phyloP scores from a whole-genome alignment of 2,888 invertebrate species.

The Lomographa bimaculata region DNA sequence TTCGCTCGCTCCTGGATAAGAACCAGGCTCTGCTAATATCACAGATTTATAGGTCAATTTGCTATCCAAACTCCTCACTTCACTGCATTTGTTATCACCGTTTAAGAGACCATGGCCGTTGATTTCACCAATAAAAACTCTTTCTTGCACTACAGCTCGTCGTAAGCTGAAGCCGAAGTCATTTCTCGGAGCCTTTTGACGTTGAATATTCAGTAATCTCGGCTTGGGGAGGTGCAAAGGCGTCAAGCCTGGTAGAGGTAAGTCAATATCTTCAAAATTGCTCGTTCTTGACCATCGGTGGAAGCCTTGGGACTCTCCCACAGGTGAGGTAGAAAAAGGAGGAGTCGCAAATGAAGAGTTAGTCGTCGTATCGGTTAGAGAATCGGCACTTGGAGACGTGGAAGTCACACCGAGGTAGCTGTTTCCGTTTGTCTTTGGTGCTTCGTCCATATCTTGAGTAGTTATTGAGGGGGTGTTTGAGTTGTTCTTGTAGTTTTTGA shows the following conservation, averaged over 20 bases:
- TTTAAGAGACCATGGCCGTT: conserved; percentile 64
- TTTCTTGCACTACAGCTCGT: conserved; percentile 92
- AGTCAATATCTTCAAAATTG: conserved; percentile 88
- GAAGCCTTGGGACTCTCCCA: conserved; percentile 93
- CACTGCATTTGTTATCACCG: conserved; percentile 67
- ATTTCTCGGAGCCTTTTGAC: conserved; percentile 92
- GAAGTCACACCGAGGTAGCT: conserved; percentile 87
- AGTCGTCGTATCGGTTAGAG: conserved; percentile 91
- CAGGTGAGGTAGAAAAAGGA: conserved; percentile 92
- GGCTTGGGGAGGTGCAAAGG: conserved; percentile 88
- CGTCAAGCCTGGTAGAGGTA: conserved; percentile 88
- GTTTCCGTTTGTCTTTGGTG: conserved; percentile 75
- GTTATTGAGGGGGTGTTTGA: conserved; percentile 66
- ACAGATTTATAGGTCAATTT: conserved; percentile 87
- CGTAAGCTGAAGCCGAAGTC: conserved; percentile 97
- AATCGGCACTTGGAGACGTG: conserved; percentile 92
- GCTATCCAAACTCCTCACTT: conserved; percentile 55
- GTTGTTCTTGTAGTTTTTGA: conserved; percentile 73
- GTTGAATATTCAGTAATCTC: conserved; percentile 88
- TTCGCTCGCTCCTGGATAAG: conserved; percentile 88
- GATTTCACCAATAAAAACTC: conserved; percentile 73
- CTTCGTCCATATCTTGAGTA: conserved; percentile 69
- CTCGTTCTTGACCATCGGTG: conserved; percentile 91
- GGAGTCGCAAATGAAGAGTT: conserved; percentile 94
- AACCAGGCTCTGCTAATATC: conserved; percentile 95